Evolutionary conservation across 2,797 vertebrate genomes (phyloP).

Genomic region (Spondyliosoma cantharus): DNA sequence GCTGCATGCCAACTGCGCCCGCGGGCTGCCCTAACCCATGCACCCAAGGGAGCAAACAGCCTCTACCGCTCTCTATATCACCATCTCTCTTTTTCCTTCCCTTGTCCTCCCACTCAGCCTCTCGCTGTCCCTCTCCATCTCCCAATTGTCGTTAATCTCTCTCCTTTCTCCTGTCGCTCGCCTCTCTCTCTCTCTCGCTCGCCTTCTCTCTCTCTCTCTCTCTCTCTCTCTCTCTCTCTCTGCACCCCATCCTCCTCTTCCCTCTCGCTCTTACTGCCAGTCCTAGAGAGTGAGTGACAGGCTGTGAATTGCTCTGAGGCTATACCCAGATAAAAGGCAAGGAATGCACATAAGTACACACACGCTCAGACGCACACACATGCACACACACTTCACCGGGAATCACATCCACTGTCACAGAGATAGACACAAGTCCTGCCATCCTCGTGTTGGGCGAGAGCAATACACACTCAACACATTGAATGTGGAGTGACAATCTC

Average conservation of each 20-base stretch:
- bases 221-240: not conserved
- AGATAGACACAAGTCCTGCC: constrained; percentile 72
- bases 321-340: constrained; percentile 81
- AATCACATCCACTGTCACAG: constrained; percentile 76
- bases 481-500: constrained; percentile 76
- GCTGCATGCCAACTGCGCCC: constrained; percentile 85
- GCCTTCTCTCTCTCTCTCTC: constrained; percentile 49
- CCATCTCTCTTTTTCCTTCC: constrained; percentile 49
- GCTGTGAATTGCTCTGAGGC: constrained; percentile 83
- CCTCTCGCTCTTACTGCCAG: constrained; percentile 70
- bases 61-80: constrained; percentile 62
- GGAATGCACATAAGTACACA: constrained; percentile 65
- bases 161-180: constrained; percentile 47
- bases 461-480: constrained; percentile 69
- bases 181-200: constrained; percentile 9
- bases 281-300: constrained; percentile 80
- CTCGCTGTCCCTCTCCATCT: constrained; percentile 59
- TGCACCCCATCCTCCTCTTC: constrained; percentile 46
- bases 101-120: constrained; percentile 63
- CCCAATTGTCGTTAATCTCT: constrained; percentile 65
- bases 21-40: constrained; percentile 75
- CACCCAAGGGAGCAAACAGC: constrained; percentile 78
- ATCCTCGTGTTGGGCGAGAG: constrained; percentile 58
- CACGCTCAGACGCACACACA: constrained; percentile 27
- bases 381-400: constrained; percentile 51